Evolutionary conservation across 2,888 invertebrate species (phyloP), one percentile per base, ranked within the genome.

Genomic region (Choreutis nemorana): DNA sequence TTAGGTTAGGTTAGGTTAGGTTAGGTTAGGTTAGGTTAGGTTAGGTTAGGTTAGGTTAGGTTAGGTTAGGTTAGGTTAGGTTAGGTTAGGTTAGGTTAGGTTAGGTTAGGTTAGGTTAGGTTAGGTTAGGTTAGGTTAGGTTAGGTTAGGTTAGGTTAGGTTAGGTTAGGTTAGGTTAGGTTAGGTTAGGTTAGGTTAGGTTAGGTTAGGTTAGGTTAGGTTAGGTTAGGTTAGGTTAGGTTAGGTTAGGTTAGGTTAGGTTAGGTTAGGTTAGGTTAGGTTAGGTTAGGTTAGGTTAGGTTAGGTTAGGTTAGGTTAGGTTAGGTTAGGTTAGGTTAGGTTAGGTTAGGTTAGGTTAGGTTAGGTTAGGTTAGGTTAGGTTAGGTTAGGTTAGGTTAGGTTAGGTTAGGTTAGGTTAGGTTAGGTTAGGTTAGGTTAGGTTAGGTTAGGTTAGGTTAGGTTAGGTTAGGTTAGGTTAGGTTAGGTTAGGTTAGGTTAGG

Each of bases 41-140:
- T 43, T 28, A 22, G 37, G 44, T 46, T 45, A 39, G 46, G 46
- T 48, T 44, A 38, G 46, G 46, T 48, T 41, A 43, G 46, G 46
- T 45, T 37, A 33, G 45, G 46, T 48, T 45, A 40, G 45, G 47
- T 46, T 45, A 40, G 48, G 45, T 46, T 41, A 44, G 44, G 40
- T 48, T 45, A 42, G 45, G 42, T 44, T 45, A 40, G 44, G 47
- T 47, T 42, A 37, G 44, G 47, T 29, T 42, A 34, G 37, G 43
- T 42, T 41, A 35, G 43, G 44, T 42, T 42, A 42, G 42, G 44
- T 43, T 40, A 38, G 42, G 29, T 29, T 29, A 29, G 29, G 29
- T 29, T 29, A 29, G 29, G 29, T 29, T 29, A 29, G 29, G 29
- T 29, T 29, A 29, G 29, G 29, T 29, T 29, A 29, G 29, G 29